Evolutionary conservation across 2,888 invertebrate genomes (phyloP), one percentile per base, ranked within the genome.

Genomic region (Drosophila ochracea): DNA sequence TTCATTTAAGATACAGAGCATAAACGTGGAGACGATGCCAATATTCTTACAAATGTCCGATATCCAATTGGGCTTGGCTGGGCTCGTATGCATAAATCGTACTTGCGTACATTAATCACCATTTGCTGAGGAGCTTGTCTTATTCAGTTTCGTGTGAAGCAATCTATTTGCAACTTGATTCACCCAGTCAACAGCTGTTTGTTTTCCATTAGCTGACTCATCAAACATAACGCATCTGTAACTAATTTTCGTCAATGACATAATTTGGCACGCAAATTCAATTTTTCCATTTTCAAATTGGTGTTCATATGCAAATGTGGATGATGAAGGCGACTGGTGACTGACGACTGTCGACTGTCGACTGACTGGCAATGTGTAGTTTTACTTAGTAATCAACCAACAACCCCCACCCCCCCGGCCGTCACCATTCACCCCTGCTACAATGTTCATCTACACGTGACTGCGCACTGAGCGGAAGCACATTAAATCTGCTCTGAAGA

Each of bases 381-480:
- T 72, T 37, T 43, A 60, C 67, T 37, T 64, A 37, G 33, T 28
- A 37, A 28, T 31, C 16, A 16, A 25, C 25, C 13, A 33, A 33
- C 11, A 7, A 21, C 2, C 13, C 9, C 16, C 9, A 16, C 1
- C 5, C 41, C 21, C 6, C n/a, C 33, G 11, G n/a, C 31, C 37
- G 13, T 25, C 2, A 13, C 50, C n/a, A 30, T 21, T 25, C 16
- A 4, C n/a, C 57, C 28, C 13, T 49, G 13, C 19, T 37, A n/a
- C 30, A 10, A 13, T 25, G 30, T 60, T 43, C 37, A 74, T 57
- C 70, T 79, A 11, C 71, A 75, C 65, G 77, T 78, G 69, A 78
- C 66, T 76, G 73, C 67, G 70, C 78, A 76, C 71, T 47, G 47
- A 74, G 67, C 84, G 78, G 80, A 84, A 78, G 80, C 78, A 61